Percentiles rank a stretch among this genome's conserved stretches.
Evolutionary conservation across 2,888 invertebrate species (phyloP).

Genomic region (Aleiodes alternator): DNA sequence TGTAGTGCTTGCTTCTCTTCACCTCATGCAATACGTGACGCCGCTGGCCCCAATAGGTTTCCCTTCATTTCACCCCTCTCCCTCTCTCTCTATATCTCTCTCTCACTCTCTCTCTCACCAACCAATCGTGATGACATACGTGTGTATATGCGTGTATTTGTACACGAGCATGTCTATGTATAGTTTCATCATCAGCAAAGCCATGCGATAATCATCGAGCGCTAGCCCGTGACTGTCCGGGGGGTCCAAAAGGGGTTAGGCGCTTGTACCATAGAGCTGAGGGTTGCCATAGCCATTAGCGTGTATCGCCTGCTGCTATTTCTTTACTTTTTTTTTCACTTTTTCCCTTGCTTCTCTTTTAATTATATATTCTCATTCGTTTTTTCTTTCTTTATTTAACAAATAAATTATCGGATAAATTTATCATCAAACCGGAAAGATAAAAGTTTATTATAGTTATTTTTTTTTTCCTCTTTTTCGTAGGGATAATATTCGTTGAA

Average conservation of each 20-base stretch:
- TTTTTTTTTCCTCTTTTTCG: too few relatives aligned
- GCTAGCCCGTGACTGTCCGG: slow-evolving; percentile 66
- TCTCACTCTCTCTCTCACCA: slow-evolving; percentile 18
- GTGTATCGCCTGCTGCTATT: slow-evolving; percentile 23
- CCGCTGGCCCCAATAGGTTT: slow-evolving; percentile 45
- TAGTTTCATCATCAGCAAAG: slow-evolving; percentile 70
- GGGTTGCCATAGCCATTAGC: slow-evolving; percentile 35
- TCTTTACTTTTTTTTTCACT: slow-evolving; percentile 1
- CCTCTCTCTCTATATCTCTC: slow-evolving; percentile 15
- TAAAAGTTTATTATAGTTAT: too few relatives aligned
- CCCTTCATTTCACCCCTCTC: slow-evolving; percentile 18
- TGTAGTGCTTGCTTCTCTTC: slow-evolving; percentile 38
- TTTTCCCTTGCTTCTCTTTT: not conserved
- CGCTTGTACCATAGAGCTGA: not conserved
- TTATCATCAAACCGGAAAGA: too few relatives aligned
- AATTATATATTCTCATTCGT: not conserved
- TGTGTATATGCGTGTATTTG: slow-evolving; percentile 7
- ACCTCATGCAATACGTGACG: slow-evolving; percentile 51
- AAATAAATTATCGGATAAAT: not conserved
- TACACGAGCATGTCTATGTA: slow-evolving; percentile 50
- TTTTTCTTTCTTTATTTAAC: not conserved
- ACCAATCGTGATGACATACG: slow-evolving; percentile 3
- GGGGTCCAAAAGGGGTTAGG: slow-evolving; percentile 42
- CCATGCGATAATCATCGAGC: slow-evolving; percentile 70
- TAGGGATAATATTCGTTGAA: too few relatives aligned